Base-by-base conservation (phyloP, 2,113 vertebrate species). In the Sigmodon hispidus region DNA sequence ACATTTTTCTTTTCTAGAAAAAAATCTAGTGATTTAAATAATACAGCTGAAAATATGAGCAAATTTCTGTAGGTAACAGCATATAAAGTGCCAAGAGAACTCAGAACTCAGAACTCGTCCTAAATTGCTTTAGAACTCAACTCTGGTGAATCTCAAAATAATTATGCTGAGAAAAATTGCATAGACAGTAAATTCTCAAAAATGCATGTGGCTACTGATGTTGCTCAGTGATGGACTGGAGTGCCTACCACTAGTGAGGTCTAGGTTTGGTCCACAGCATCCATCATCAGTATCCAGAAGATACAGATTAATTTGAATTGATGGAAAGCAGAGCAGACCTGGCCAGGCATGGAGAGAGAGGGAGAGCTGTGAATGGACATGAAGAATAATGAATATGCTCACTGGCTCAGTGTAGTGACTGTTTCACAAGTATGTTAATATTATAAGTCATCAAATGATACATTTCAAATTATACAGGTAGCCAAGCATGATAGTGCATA, bases 61-160 rank as follows among this genome's bases (percentile, higher is more conserved):
- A 93, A 22, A 65, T 89, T 96, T 95, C 61, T 95, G 0, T 65
- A 84, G 67, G 61, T 5, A 36, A 73, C 4, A 67, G 7, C 22
- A 36, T 43, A 87, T 80, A 87, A 84, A 90, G 59, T 93, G 36
- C 69, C 48, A 52, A 70, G 40, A 61, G 80, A 61, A 61, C n/a
- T 61, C 57, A 77, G 81, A 89, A 95, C 55, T 95, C 50, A 77
- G 81, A 89, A 95, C 55, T 95, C 50, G 69, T n/a, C 34, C 43
- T 90, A 43, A 50, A 40, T 94, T 94, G 59, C 75, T 95, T 89
- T 94, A 94, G 50, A 93, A 84, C 57, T 87, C 67, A 87, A 87
- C 93, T 40, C 57, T 65, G 63, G 29, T 52, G 45, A 96, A 81
- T 95, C 40, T 96, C 84, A 93, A 81, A 67, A 52, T 76, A 94